Conservation (phyloP, 2,113 vertebrate species). For the Eidolon helvum region DNA sequence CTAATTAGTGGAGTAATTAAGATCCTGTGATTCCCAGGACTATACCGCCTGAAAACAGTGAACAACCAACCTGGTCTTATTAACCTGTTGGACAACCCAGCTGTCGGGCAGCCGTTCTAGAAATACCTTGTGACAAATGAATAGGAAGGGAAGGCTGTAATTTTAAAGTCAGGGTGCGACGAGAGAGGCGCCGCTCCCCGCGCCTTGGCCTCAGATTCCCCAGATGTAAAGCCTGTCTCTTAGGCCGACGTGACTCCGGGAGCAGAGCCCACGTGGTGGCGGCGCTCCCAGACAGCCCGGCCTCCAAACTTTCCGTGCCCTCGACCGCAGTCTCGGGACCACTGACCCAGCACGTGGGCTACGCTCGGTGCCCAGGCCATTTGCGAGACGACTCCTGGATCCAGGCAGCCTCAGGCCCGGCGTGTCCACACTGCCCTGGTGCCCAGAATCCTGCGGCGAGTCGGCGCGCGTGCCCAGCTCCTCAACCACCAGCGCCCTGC, state of each 20-base stretch:
- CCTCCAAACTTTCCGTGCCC: not conserved
- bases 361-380: rapidly evolving
- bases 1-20: not conserved
- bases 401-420: rapidly evolving
- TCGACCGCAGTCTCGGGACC: rapidly evolving
- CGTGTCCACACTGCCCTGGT: rapidly evolving
- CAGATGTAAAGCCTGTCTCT: rapidly evolving
- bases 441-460: rapidly evolving
- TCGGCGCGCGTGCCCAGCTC: not conserved
- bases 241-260: not conserved
- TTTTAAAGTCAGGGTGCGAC: not conserved
- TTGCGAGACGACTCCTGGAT: rapidly evolving
- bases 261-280: not conserved
- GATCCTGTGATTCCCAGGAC: not conserved
- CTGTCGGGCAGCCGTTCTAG: rapidly evolving
- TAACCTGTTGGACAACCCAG: not conserved
- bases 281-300: not conserved
- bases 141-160: rapidly evolving
- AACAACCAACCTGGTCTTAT: not conserved
- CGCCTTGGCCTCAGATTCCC: not conserved
- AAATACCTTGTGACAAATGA: not conserved
- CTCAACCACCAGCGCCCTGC: not conserved
- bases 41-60: not conserved
- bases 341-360: not conserved
- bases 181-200: too few relatives aligned